Evolutionary conservation across 2,888 invertebrate genomes (phyloP).

Genomic region (Hofmannophila pseudospretella): DNA sequence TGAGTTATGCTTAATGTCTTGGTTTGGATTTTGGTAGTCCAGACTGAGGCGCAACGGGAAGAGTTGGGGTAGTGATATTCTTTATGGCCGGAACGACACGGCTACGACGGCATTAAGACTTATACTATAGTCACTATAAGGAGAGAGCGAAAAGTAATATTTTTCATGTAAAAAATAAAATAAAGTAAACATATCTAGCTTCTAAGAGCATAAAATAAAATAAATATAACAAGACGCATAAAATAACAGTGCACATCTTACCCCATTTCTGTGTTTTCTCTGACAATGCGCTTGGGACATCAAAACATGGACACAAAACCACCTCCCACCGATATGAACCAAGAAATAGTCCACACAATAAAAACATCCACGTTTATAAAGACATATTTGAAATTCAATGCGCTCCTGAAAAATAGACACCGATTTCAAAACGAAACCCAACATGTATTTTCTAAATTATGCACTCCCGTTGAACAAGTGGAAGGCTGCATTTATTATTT

Average conservation of each 20-base stretch:
- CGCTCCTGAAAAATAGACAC: slow-evolving; percentile 63
- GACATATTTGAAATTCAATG: slow-evolving; percentile 74
- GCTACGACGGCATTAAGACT: no score
- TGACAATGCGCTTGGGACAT: neutral
- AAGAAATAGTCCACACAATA: slow-evolving; percentile 56
- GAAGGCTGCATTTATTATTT: slow-evolving; percentile 40
- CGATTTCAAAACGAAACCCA: slow-evolving; percentile 53
- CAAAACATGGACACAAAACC: slow-evolving; percentile 30
- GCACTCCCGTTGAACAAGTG: slow-evolving; percentile 51
- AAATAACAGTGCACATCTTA: slow-evolving; percentile 26
- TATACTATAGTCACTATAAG: no score
- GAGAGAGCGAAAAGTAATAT: no score
- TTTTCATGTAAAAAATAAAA: no score
- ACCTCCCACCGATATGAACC: slow-evolving; percentile 42
- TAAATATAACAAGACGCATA: no score
- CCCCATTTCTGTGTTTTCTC: slow-evolving; percentile 41
- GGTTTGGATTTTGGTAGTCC: no score
- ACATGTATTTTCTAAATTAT: slow-evolving; percentile 45
- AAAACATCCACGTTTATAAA: slow-evolving; percentile 64
- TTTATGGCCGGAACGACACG: no score
- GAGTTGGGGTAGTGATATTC: no score
- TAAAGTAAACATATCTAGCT: no score
- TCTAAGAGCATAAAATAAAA: no score
- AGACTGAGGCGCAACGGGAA: no score
- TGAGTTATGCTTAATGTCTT: no score